Conservation (phyloP, 2,888 invertebrate genomes). For the Drepanosiphum platanoidis region DNA sequence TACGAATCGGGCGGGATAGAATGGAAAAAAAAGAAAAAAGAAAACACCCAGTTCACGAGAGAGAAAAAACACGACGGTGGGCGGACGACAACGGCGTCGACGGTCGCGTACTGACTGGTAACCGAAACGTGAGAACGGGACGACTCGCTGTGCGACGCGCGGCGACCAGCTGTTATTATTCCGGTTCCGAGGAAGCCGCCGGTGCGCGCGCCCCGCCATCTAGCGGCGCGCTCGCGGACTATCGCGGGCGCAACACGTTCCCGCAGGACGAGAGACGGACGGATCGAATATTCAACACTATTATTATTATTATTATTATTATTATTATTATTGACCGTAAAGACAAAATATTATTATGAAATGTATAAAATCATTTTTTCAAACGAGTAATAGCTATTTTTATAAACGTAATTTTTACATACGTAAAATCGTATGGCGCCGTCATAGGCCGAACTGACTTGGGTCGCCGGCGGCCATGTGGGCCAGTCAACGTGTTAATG, state of each 20-base stretch:
- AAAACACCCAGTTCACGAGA: background rate
- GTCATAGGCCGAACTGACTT: too few relatives aligned
- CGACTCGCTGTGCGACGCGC: slow-evolving; percentile 1
- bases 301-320: background rate
- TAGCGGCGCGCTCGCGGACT: background rate
- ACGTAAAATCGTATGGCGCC: too few relatives aligned
- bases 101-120: slow-evolving; percentile 11
- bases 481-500: too few relatives aligned
- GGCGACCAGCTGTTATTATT: slow-evolving; percentile 26
- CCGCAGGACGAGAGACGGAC: too few relatives aligned
- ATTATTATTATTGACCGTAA: background rate
- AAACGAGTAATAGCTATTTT: too few relatives aligned
- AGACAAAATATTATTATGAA: too few relatives aligned
- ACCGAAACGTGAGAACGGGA: background rate
- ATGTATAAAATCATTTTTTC: too few relatives aligned
- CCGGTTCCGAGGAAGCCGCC: background rate
- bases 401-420: too few relatives aligned
- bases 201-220: background rate
- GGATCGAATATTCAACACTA: background rate
- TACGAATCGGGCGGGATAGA: too few relatives aligned
- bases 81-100: accelerated
- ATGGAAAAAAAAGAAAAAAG: background rate
- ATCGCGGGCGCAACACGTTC: background rate
- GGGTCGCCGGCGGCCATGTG: too few relatives aligned
- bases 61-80: background rate